Evolutionary conservation across 2,797 vertebrate species (phyloP), one percentile per base, ranked within the genome.

Genomic region (Sebastiscus albofasciatus): DNA sequence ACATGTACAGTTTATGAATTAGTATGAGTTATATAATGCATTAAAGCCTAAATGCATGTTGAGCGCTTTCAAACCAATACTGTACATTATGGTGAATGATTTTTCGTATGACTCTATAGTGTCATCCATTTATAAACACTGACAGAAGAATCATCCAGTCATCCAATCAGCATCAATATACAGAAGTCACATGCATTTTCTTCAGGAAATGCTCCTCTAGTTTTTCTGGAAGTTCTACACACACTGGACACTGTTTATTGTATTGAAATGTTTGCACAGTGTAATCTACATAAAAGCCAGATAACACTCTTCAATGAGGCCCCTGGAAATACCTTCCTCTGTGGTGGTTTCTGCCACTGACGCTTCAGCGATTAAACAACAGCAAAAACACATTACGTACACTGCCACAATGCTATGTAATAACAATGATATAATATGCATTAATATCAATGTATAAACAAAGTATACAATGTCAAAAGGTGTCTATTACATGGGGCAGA

Each of bases 401-500:
- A 91, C 80, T 83, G 75, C 72, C 67, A 90, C 82, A 66, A 84
- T 71, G 71, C 77, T 68, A 68, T 78, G 56, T 55, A 54, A 89
- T 70, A 68, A 86, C 56, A 56, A 67, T 75, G 72, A 76, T 89
- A 87, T 80, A 83, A 84, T 90, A 89, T 72, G 83, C 76, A 89
- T 84, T 77, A 55, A 72, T 86, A 86, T 84, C 65, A 81, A 87
- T 64, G 78, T 84, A 87, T 82, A 78, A 83, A 88, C 79, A 89
- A 83, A 85, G 84, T 75, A 81, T 78, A 92, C 89, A 87, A 89
- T 85, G 73, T 82, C 68, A 83, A 83, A 81, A 88, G 72, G 80
- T 89, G 81, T 90, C 64, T 67, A 76, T 86, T 67, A 89, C 77
- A 64, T 49, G 77, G 87, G 74, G 85, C 61, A 77, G 75, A 89